A percentile compares a stretch with the other conserved stretches of the same genome.
phyloP scores from a whole-genome alignment of 2,113 vertebrate species.

The Macroglossus sobrinus region DNA sequence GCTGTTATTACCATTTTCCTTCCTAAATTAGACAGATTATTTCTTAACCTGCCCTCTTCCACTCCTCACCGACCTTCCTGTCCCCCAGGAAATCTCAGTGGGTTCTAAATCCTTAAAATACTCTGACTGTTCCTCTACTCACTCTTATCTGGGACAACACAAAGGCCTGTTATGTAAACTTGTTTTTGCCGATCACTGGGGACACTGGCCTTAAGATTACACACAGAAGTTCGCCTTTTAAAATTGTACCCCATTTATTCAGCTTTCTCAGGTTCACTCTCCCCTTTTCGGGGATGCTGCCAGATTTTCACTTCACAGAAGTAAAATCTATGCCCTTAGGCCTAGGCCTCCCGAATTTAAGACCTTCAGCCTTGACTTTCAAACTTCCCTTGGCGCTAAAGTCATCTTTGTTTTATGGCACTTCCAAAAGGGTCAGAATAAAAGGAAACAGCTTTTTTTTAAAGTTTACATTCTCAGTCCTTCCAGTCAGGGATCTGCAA shows the following conservation, averaged over 20 bases:
- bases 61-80: background rate
- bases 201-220: background rate
- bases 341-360: background rate
- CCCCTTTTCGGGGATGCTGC: background rate
- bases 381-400: background rate
- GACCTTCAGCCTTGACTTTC: background rate
- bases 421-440: background rate
- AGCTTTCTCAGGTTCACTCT: background rate
- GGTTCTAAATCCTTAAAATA: background rate
- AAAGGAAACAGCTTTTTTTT: background rate
- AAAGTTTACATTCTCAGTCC: background rate
- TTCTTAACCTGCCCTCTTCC: background rate
- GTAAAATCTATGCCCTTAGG: background rate
- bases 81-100: background rate
- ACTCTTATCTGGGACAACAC: constrained; percentile 32
- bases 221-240: background rate
- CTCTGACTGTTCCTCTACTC: background rate
- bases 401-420: background rate
- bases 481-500: background rate
- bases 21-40: background rate
- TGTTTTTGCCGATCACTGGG: constrained; percentile 8
- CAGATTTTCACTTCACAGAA: background rate
- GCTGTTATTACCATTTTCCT: background rate
- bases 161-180: constrained; percentile 60
- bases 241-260: background rate